Evolutionary conservation across 2,888 invertebrate genomes (phyloP).

Genomic region (Notodonta dromedarius): DNA sequence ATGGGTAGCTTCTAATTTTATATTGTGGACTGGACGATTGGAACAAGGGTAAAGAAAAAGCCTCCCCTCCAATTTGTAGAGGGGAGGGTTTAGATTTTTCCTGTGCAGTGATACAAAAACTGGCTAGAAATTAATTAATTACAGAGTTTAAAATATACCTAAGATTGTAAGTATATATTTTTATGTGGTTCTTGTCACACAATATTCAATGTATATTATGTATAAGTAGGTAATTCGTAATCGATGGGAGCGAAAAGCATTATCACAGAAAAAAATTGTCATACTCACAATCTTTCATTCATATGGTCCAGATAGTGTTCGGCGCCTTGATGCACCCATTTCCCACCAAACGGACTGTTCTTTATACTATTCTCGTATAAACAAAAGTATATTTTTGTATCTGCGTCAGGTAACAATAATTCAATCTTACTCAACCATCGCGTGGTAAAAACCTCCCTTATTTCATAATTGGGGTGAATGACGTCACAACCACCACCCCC

Average conservation of each 20-base stretch:
- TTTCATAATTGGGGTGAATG: conserved; percentile 68
- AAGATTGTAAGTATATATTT: too few species aligned
- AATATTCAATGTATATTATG: not conserved
- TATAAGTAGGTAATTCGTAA: too few species aligned
- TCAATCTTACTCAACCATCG: conserved; percentile 60
- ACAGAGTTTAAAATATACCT: too few species aligned
- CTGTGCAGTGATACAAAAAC: too few species aligned
- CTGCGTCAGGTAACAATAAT: conserved; percentile 53
- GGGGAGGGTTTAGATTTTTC: too few species aligned
- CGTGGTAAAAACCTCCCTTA: conserved; percentile 62
- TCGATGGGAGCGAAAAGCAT: not conserved
- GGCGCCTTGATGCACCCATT: conserved; percentile 82
- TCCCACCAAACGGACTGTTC: conserved; percentile 57
- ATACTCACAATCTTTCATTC: conserved; percentile 44
- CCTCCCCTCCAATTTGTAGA: too few species aligned
- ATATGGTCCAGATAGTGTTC: conserved; percentile 67
- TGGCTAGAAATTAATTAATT: too few species aligned
- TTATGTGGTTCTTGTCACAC: not conserved
- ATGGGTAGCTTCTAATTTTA: too few species aligned
- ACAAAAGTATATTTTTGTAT: conserved; percentile 68
- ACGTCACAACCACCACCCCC: conserved; percentile 66
- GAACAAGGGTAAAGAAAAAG: too few species aligned
- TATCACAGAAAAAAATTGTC: not conserved
- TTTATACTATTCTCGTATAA: conserved; percentile 53
- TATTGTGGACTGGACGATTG: too few species aligned